Conservation (phyloP, 1,140 invertebrate genomes). For the Anadara kagoshimensis region DNA sequence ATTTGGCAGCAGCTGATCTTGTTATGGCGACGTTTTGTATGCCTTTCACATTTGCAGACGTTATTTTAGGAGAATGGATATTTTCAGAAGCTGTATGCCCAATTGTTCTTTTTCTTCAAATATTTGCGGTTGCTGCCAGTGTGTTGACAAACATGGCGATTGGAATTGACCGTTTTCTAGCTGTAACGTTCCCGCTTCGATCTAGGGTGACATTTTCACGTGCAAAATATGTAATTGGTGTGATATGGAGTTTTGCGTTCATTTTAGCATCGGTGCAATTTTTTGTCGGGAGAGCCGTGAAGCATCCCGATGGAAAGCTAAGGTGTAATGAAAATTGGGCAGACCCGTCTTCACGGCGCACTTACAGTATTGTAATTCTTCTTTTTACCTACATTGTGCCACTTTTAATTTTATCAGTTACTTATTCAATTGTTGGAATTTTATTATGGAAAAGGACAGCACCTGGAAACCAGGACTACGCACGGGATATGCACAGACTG, state of each 20-base stretch:
- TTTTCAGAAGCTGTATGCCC: conserved; percentile 69
- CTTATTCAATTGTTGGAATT: conserved; percentile 72
- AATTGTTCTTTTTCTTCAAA: conserved; percentile 67
- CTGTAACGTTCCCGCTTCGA: conserved; percentile 64
- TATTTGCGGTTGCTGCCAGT: conserved; percentile 66
- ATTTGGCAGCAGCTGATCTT: conserved; percentile 79
- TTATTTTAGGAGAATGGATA: conserved; percentile 63
- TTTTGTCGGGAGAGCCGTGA: conserved; percentile 69
- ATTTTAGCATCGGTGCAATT: conserved; percentile 74
- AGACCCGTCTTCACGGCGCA: conserved; percentile 47
- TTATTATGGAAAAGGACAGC: conserved; percentile 73
- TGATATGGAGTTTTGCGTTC: conserved; percentile 75
- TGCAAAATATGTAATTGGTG: conserved; percentile 66
- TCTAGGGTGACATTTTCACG: conserved; percentile 54
- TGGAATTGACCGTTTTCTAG: conserved; percentile 67
- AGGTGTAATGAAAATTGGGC: conserved; percentile 63
- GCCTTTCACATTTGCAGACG: conserved; percentile 72
- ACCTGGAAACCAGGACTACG: conserved; percentile 76
- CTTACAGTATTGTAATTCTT: conserved; percentile 75
- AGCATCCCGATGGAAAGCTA: conserved; percentile 37
- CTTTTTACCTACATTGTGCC: conserved; percentile 76
- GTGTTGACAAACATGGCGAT: conserved; percentile 71
- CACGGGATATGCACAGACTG: conserved; percentile 74
- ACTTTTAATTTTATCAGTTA: conserved; percentile 73
- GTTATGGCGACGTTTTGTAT: conserved; percentile 72